Conservation (phyloP, 2,888 invertebrate species). For the Eupithecia inturbata region DNA sequence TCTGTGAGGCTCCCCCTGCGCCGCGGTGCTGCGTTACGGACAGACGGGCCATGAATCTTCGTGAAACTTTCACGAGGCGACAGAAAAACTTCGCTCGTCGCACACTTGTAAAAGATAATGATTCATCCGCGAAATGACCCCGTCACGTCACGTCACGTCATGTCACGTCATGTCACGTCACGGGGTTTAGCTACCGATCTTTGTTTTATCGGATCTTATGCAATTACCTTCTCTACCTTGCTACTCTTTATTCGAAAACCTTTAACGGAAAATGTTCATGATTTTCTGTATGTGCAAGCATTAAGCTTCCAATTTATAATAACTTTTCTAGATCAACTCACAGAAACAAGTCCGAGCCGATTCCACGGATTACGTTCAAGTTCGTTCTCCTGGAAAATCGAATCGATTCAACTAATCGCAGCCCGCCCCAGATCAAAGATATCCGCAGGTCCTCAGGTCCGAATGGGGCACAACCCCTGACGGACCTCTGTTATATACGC, state of each 20-base stretch:
- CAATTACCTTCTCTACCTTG: not conserved
- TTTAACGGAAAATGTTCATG: not conserved
- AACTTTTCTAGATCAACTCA: constrained; percentile 21
- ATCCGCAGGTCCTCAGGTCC: constrained; percentile 15
- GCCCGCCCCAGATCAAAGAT: constrained; percentile 38
- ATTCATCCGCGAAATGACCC: constrained; percentile 41
- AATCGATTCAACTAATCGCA: constrained; percentile 39
- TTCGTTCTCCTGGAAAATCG: constrained; percentile 27
- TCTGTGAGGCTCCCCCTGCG: constrained; percentile 52
- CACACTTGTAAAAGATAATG: constrained; percentile 46
- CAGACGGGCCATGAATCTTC: constrained; percentile 60
- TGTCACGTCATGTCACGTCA: not conserved
- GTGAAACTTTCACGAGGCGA: constrained; percentile 54
- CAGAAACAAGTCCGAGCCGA: constrained; percentile 26
- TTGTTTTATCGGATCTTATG: not conserved
- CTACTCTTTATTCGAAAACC: not conserved
- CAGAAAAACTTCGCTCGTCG: constrained; percentile 54
- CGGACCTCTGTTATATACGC: constrained; percentile 33
- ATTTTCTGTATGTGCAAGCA: not conserved
- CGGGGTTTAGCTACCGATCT: not conserved
- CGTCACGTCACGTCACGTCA: constrained; percentile 13
- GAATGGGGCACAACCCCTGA: constrained; percentile 32
- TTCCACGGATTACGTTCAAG: constrained; percentile 23
- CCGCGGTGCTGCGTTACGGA: constrained; percentile 46
- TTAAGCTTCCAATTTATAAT: constrained; percentile 9